Evolutionary conservation across 2,113 vertebrate species (phyloP).

Genomic region (Dissostichus mawsoni): DNA sequence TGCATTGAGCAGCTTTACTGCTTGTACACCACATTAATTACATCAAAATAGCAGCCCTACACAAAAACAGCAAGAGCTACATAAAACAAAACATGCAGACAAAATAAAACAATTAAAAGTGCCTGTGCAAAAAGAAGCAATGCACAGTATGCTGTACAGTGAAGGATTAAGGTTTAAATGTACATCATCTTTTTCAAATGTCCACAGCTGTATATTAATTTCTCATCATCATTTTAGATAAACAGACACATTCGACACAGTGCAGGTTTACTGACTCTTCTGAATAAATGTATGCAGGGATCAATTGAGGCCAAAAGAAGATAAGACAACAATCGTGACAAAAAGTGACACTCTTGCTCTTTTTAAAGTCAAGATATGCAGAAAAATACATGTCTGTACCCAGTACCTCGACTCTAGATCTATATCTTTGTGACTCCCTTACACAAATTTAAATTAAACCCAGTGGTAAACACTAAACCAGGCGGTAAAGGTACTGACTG

Average conservation of each 20-base stretch:
- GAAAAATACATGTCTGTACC: background rate
- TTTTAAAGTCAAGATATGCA: background rate
- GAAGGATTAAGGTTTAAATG: background rate
- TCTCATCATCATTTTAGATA: background rate
- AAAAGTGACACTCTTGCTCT: too few relatives aligned
- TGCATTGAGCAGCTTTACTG: background rate
- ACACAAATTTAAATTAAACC: constrained; percentile 29
- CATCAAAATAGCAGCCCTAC: too few relatives aligned
- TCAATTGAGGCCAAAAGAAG: background rate
- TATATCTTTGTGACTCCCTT: background rate
- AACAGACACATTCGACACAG: background rate
- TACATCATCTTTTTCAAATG: background rate
- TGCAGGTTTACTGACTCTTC: background rate
- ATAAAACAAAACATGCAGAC: background rate
- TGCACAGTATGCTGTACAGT: background rate
- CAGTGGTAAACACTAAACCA: constrained; percentile 18
- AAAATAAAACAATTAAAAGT: background rate
- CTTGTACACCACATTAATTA: background rate
- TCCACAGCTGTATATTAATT: constrained; percentile 22
- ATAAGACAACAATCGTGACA: too few relatives aligned
- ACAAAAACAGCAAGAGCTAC: background rate
- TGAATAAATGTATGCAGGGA: background rate
- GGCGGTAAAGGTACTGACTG: constrained; percentile 4
- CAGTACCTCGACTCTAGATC: background rate
- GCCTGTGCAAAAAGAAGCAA: background rate